Percentiles rank a stretch among this genome's conserved stretches.
Conservation (phyloP, 1,140 invertebrate species). For the Polypedilum pembai region DNA sequence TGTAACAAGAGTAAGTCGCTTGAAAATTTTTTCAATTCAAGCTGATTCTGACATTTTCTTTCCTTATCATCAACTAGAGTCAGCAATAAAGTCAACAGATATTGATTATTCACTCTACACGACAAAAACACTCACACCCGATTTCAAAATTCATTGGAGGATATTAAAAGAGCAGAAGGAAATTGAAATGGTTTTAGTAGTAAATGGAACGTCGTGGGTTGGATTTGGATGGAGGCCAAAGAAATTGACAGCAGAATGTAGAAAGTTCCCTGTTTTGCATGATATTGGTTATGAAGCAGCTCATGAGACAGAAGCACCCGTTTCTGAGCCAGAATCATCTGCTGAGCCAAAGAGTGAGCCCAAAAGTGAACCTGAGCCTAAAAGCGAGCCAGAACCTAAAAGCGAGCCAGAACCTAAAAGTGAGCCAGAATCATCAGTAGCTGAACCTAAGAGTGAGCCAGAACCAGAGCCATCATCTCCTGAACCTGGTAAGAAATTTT, state of each 20-base stretch:
- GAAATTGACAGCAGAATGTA: conserved; percentile 61
- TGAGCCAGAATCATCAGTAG: conserved; percentile 47
- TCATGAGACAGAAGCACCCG: conserved; percentile 38
- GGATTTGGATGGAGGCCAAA: conserved; percentile 76
- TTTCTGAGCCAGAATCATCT: conserved; percentile 41
- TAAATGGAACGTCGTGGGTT: conserved; percentile 78
- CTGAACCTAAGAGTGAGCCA: conserved; percentile 45
- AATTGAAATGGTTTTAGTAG: conserved; percentile 74
- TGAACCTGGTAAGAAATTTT: conserved; percentile 35
- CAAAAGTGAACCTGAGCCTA: conserved; percentile 43
- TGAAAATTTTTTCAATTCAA: conserved; percentile 30
- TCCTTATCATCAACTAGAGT: conserved; percentile 48
- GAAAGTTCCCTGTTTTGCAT: conserved; percentile 63
- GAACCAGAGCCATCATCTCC: conserved; percentile 41
- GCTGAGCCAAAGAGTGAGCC: conserved; percentile 45
- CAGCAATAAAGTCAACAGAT: conserved; percentile 54
- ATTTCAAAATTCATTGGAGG: conserved; percentile 74
- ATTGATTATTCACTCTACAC: conserved; percentile 62
- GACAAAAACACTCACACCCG: conserved; percentile 59
- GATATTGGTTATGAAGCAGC: conserved; percentile 43
- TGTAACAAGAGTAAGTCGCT: conserved; percentile 63
- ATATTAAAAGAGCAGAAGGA: conserved; percentile 70
- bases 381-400: conserved; percentile 43
- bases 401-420: conserved; percentile 43
- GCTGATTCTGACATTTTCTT: neutral